Base-by-base conservation (phyloP, 2,113 vertebrate genomes). In the Crotalus viridis region DNA sequence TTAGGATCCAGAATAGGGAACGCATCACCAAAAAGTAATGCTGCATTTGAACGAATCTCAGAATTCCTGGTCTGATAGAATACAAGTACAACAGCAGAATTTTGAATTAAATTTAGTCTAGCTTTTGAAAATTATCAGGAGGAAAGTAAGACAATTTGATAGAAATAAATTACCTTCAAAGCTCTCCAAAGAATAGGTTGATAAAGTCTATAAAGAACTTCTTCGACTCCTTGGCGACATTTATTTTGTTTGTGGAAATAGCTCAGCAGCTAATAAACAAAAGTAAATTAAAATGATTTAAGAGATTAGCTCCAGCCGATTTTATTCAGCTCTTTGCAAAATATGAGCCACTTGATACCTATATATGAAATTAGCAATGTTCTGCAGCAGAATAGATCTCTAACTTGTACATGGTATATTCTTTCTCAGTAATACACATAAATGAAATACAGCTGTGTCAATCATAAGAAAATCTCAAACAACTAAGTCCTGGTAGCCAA, bases 111-210 rank as follows among this genome's bases (percentile, higher is more conserved):
- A 85, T 86, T 85, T 28, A 69, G 0, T 28, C 48, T 0, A 69
- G 21, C 52, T 94, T n/a, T 92, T 46, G 33, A 43, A 55, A 85
- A 91, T 57, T 61, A 48, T 22, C 12, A 13, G 15, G 43, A 46
- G 43, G 43, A 93, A 0, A 10, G 10, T 0, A 4, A 0, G 43
- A 55, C 61, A 39, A 24, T 86, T 39, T 64, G 52, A 69, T 9
- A 90, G 93, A 93, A 4, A 7, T 26, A 24, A 33, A 90, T 97
- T 95, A 98, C 98, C 98, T 98, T 99, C 26, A 99, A 95, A 88
- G 98, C 97, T 96, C 98, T 98, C 99, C 99, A 99, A 69, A 99
- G 98, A 93, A 99, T 98, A 57, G 99, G 99, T 85, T 97, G 98
- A 96, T 99, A 99, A 10, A 99, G 96, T 51, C 97, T 97, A 52